Evolutionary conservation across 2,797 vertebrate genomes (phyloP).

Genomic region (Luscinia luscinia): DNA sequence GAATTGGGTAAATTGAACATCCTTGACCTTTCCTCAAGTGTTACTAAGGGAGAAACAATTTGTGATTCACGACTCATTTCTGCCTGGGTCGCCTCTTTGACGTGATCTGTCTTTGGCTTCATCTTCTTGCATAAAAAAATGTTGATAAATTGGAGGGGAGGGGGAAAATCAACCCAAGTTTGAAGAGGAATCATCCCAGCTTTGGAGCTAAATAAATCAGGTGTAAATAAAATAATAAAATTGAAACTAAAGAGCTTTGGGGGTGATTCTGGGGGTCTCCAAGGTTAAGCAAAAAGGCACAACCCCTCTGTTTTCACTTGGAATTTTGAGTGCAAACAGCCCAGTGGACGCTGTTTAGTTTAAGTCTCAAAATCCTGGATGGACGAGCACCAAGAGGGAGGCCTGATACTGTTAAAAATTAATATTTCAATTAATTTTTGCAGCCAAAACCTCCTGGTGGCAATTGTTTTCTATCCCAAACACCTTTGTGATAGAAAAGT

Average conservation of each 20-base stretch:
- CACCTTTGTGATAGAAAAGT: neutral
- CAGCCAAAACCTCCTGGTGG: neutral
- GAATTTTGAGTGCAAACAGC: neutral
- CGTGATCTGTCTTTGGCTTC: neutral
- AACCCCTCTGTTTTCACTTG: neutral
- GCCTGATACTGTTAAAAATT: neutral
- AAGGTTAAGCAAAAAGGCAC: neutral
- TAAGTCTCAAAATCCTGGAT: neutral
- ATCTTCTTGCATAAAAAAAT: neutral
- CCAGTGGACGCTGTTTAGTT: neutral
- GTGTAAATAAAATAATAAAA: neutral
- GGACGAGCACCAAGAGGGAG: neutral
- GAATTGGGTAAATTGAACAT: conserved; percentile 23
- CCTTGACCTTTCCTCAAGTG: conserved; percentile 53
- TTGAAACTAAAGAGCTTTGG: neutral
- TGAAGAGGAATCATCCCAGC: neutral
- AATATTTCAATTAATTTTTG: neutral
- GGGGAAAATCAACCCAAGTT: neutral
- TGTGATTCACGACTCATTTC: conserved; percentile 19
- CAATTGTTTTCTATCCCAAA: neutral
- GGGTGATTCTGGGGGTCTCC: neutral
- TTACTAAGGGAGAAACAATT: conserved; percentile 25
- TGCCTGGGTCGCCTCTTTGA: neutral
- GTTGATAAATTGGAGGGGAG: neutral
- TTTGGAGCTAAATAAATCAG: neutral